Evolutionary conservation across 2,888 invertebrate species (phyloP).

Genomic region (Drosophila setosimentum): DNA sequence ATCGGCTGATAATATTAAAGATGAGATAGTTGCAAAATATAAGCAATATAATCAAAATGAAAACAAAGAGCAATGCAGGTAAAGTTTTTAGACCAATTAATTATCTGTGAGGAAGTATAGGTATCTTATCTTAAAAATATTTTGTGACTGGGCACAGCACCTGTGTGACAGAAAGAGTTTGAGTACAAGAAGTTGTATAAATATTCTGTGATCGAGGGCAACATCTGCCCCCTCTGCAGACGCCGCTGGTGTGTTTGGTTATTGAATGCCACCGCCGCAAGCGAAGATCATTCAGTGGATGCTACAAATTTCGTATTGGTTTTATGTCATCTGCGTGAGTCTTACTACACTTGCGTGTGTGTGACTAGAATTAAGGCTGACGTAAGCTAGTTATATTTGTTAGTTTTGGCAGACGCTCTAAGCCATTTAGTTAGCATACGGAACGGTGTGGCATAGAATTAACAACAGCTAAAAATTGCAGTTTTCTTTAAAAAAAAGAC

Average conservation of each 20-base stretch:
- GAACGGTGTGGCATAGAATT: slow-evolving; percentile 37
- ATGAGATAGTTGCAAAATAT: neutral
- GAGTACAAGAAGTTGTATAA: neutral
- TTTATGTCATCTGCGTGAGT: slow-evolving; percentile 57
- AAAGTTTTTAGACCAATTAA: neutral
- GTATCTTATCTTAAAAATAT: neutral
- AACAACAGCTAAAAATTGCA: slow-evolving; percentile 3
- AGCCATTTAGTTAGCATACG: slow-evolving; percentile 63
- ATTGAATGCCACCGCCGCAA: slow-evolving; percentile 62
- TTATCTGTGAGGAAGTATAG: neutral
- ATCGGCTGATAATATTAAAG: neutral
- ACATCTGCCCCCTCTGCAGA: neutral
- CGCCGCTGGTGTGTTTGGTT: slow-evolving; percentile 43
- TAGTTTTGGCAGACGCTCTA: slow-evolving; percentile 48
- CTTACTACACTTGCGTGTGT: neutral
- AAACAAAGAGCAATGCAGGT: neutral
- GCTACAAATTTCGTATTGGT: slow-evolving; percentile 64
- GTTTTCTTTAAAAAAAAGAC: neutral
- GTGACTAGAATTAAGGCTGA: slow-evolving; percentile 25
- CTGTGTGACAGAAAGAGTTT: neutral
- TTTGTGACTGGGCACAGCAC: neutral
- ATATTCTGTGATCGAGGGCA: neutral
- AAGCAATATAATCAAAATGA: neutral
- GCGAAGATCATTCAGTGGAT: slow-evolving; percentile 49
- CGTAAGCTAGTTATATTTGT: slow-evolving; percentile 55